Conservation (phyloP, 2,113 vertebrate genomes). For the Mormyrus iriodes region DNA sequence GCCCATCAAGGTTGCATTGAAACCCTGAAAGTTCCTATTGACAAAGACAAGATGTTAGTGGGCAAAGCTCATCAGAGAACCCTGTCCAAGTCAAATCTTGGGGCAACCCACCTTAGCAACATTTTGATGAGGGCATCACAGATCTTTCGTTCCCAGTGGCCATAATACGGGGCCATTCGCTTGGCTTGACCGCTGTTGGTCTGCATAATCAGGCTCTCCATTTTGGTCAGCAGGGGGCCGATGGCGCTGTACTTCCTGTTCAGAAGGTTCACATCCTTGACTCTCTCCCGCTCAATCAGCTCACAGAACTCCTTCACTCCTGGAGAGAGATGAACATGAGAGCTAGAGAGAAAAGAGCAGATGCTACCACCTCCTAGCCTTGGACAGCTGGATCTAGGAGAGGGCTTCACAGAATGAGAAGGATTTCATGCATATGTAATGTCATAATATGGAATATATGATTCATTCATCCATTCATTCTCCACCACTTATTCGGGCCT, state of each 20-base stretch:
- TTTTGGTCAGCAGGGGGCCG: constrained; percentile 71
- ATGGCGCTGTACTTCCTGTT: constrained; percentile 72
- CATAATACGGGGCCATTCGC: constrained; percentile 73
- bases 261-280: constrained; percentile 65
- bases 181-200: constrained; percentile 74
- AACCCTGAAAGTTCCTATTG: constrained; percentile 74
- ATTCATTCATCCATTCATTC: neutral
- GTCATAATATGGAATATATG: neutral
- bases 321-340: constrained; percentile 36
- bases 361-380: neutral
- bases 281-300: constrained; percentile 63
- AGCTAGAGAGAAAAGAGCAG: too few species aligned
- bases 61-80: neutral
- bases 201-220: constrained; percentile 68
- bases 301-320: constrained; percentile 83
- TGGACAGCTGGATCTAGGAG: neutral
- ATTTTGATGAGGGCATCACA: constrained; percentile 71
- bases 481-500: neutral
- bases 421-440: neutral
- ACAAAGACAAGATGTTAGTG: constrained; percentile 16
- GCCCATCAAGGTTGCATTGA: constrained; percentile 66
- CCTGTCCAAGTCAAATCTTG: neutral
- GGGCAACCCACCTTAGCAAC: constrained; percentile 71
- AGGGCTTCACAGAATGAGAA: neutral
- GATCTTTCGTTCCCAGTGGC: constrained; percentile 76